Conservation (phyloP, 2,113 vertebrate species). For the Poecile atricapillus region DNA sequence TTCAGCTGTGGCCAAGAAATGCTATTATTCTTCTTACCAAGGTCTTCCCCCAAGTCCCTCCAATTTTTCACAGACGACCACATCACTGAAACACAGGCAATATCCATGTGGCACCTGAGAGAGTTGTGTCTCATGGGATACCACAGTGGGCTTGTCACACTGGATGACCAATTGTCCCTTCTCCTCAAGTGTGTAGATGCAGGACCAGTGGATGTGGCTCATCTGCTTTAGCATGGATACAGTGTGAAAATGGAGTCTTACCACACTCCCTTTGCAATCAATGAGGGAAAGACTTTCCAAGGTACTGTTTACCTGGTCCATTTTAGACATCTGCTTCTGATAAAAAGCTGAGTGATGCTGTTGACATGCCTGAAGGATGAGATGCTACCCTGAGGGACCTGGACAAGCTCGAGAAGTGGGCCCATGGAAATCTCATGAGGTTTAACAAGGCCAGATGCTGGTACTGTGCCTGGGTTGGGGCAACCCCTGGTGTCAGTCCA, state of each 20-base stretch:
- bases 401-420: rapidly evolving
- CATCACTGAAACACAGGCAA: background rate
- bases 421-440: background rate
- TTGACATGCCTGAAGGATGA: background rate
- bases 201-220: background rate
- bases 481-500: background rate
- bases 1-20: background rate
- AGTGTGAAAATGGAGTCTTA: background rate
- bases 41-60: background rate
- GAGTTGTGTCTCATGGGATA: background rate
- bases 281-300: background rate
- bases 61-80: background rate
- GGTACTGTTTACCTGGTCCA: background rate
- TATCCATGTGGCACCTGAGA: rapidly evolving
- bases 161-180: background rate
- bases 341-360: background rate
- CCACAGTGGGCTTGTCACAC: background rate
- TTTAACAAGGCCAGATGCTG: background rate
- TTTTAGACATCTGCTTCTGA: background rate
- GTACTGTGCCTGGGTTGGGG: background rate
- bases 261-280: background rate
- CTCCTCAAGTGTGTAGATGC: background rate
- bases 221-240: background rate
- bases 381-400: background rate
- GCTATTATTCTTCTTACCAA: background rate